Conservation (phyloP, 2,113 vertebrate genomes). For the Lucifuga dentata region DNA sequence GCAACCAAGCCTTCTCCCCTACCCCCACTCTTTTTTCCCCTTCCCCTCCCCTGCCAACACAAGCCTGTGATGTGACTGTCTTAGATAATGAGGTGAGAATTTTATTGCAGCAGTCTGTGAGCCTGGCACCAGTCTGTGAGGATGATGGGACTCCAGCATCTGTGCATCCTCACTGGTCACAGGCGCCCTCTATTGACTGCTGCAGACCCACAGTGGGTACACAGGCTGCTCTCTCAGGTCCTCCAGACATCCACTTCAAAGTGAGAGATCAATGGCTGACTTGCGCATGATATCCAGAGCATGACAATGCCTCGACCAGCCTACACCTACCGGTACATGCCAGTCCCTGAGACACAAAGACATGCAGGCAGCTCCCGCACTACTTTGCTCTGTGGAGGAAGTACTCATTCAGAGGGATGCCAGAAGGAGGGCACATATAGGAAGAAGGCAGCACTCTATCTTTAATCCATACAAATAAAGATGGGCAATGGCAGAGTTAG, state of each 20-base stretch:
- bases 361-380: slow-evolving; percentile 67
- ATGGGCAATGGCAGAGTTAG: slow-evolving; percentile 40
- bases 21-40: slow-evolving; percentile 60
- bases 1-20: slow-evolving; percentile 42
- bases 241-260: slow-evolving; percentile 80
- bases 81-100: slow-evolving; percentile 86
- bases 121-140: slow-evolving; percentile 76
- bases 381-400: slow-evolving; percentile 61
- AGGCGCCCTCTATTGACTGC: slow-evolving; percentile 79
- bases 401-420: slow-evolving; percentile 54
- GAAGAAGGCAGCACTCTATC: slow-evolving; percentile 75
- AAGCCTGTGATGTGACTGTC: slow-evolving; percentile 81
- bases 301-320: slow-evolving; percentile 82
- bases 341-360: slow-evolving; percentile 71
- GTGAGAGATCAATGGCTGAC: slow-evolving; percentile 80
- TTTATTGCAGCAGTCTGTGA: slow-evolving; percentile 79
- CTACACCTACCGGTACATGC: slow-evolving; percentile 71
- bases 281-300: slow-evolving; percentile 81
- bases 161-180: slow-evolving; percentile 43
- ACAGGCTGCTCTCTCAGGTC: slow-evolving; percentile 20
- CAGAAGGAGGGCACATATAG: slow-evolving; percentile 68
- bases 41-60: slow-evolving; percentile 71
- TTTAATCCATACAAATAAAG: slow-evolving; percentile 66
- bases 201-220: background rate
- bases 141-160: slow-evolving; percentile 17